phyloP scores from a whole-genome alignment of 2,888 invertebrate genomes.

The Ceratothoa steindachneri region DNA sequence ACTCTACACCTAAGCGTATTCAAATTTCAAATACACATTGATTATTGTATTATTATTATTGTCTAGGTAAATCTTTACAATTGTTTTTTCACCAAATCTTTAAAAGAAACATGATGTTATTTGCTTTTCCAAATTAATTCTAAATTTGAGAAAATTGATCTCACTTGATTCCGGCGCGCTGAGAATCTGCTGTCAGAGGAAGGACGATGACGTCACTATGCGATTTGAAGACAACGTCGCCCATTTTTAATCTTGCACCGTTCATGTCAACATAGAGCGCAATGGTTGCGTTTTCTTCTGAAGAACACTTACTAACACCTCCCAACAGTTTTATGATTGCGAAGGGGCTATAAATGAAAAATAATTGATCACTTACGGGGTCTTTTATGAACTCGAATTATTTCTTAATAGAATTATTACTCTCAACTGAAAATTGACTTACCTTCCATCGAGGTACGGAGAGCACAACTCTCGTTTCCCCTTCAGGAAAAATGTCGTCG shows the following conservation, averaged over 20 bases:
- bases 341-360: neutral
- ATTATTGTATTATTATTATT: too few species aligned
- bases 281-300: neutral
- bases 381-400: neutral
- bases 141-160: too few species aligned
- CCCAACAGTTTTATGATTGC: neutral
- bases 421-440: neutral
- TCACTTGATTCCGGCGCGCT: neutral
- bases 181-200: neutral
- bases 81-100: too few species aligned
- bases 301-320: neutral
- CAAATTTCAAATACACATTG: too few species aligned
- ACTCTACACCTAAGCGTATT: too few species aligned
- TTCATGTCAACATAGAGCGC: neutral
- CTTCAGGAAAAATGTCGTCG: conserved; percentile 14
- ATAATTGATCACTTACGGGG: too few species aligned
- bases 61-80: too few species aligned
- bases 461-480: conserved; percentile 22
- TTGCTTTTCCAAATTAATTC: too few species aligned
- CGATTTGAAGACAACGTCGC: neutral
- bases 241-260: neutral
- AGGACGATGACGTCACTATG: neutral
- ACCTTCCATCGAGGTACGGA: conserved; percentile 27
- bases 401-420: conserved; percentile 2
- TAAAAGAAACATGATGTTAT: too few species aligned